Conservation (phyloP, 2,113 vertebrate species). For the Menidia beryllina region DNA sequence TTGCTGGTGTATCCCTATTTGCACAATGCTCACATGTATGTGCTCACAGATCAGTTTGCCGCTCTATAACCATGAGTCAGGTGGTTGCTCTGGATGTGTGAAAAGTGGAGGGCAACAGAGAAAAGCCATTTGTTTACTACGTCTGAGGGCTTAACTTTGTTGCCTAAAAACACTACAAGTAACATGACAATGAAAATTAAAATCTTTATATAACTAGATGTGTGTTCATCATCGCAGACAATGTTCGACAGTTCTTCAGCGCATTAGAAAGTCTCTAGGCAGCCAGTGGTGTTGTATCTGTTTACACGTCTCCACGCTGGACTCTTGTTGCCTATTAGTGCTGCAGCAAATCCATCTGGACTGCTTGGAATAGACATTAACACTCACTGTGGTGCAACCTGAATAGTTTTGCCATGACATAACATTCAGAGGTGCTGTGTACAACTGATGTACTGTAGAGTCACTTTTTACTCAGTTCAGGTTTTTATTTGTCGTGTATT, state of each 20-base stretch:
- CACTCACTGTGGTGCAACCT: constrained; percentile 57
- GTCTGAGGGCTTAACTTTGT: constrained; percentile 75
- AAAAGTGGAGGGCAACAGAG: constrained; percentile 66
- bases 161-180: constrained; percentile 74
- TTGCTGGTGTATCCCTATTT: constrained; percentile 69
- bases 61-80: constrained; percentile 64
- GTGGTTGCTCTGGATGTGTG: constrained; percentile 60
- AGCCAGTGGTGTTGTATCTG: constrained; percentile 65
- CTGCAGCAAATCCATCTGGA: constrained; percentile 58
- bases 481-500: constrained; percentile 38
- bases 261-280: constrained; percentile 58
- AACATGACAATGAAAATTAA: constrained; percentile 59
- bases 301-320: constrained; percentile 73
- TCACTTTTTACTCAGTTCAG: constrained; percentile 59
- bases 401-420: constrained; percentile 40
- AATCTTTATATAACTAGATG: constrained; percentile 50
- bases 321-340: constrained; percentile 56
- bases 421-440: constrained; percentile 70
- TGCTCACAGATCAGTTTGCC: constrained; percentile 69
- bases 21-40: constrained; percentile 74
- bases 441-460: constrained; percentile 74
- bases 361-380: constrained; percentile 46
- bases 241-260: constrained; percentile 55
- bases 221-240: constrained; percentile 46
- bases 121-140: constrained; percentile 78